phyloP scores from a whole-genome alignment of 1,140 invertebrate genomes.

The Bombus ignitus region DNA sequence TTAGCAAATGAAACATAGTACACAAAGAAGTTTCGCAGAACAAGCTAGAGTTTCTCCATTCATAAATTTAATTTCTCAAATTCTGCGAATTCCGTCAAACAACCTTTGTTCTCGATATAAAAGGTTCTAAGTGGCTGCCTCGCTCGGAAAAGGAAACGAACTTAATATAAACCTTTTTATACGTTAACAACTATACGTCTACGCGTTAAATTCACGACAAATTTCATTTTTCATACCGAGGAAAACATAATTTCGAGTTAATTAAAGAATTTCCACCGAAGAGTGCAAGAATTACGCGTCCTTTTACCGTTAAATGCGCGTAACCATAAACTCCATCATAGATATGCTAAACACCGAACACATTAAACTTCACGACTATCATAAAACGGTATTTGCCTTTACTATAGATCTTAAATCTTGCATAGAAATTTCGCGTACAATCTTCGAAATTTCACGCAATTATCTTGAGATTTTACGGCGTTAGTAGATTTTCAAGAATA shows the following conservation, averaged over 20 bases:
- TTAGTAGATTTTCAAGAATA: accelerated
- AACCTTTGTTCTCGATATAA: background rate
- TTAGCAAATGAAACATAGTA: background rate
- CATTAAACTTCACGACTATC: constrained; percentile 5
- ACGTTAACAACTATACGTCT: background rate
- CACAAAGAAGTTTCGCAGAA: background rate
- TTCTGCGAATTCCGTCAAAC: background rate
- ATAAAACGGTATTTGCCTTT: background rate
- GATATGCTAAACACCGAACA: constrained; percentile 2
- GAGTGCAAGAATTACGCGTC: background rate
- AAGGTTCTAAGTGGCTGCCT: background rate
- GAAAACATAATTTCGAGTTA: background rate
- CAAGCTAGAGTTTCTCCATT: background rate
- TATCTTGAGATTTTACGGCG: background rate
- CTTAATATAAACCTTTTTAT: background rate
- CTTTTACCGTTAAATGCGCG: background rate
- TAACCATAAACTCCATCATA: background rate
- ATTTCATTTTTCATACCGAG: background rate
- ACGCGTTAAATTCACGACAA: background rate
- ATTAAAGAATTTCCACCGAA: background rate
- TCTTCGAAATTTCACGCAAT: background rate
- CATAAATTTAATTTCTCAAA: constrained; percentile 10
- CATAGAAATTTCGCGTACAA: background rate
- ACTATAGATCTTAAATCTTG: background rate
- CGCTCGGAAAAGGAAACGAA: background rate